Evolutionary conservation across 2,888 invertebrate genomes (phyloP), one percentile per base, ranked within the genome.

Genomic region (Drosophila demipolita): DNA sequence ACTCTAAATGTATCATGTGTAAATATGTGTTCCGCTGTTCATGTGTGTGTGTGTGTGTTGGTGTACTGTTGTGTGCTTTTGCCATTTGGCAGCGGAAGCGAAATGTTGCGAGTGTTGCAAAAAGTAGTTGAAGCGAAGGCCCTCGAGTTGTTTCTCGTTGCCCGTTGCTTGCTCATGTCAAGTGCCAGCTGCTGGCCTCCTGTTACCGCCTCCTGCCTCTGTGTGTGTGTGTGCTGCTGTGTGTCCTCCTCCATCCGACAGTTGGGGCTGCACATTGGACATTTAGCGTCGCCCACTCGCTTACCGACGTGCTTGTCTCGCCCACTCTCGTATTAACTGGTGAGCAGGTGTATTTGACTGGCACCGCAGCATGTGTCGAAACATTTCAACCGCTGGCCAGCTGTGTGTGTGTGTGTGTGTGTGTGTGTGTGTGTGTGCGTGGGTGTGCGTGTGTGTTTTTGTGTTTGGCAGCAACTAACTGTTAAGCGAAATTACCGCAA

Each of bases 401-500:
- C 50, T 58, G 55, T 42, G 32, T 23, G 26, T 62, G 52, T 49
- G n/a, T 55, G 53, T 50, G 62, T 66, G 65, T 54, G 73, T 67
- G 63, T 42, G 52, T 40, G 55, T 69, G 60, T 54, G 73, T 67
- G 15, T 20, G 59, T 53, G 23, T 32, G 33, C 35, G 32, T 57
- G 33, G 29, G 63, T 42, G 52, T 50, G 62, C 67, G 65, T 54
- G 73, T 67, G 63, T 42, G 52, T 40, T 59, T 69, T 63, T 54
- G 73, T 67, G 15, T 20, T 45, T 15, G 59, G 60, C 64, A 68
- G 71, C 71, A 78, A 65, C 90, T 83, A 88, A 85, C 86, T 87
- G 90, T 88, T 88, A 86, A 90, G 88, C 90, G 80, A 87, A 87
- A 87, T 88, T 90, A 87, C 86, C 86, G 73, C 90, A 87, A 90